Evolutionary conservation across 2,113 vertebrate genomes (phyloP), one percentile per base, ranked within the genome.

Genomic region (Echinops telfairi): DNA sequence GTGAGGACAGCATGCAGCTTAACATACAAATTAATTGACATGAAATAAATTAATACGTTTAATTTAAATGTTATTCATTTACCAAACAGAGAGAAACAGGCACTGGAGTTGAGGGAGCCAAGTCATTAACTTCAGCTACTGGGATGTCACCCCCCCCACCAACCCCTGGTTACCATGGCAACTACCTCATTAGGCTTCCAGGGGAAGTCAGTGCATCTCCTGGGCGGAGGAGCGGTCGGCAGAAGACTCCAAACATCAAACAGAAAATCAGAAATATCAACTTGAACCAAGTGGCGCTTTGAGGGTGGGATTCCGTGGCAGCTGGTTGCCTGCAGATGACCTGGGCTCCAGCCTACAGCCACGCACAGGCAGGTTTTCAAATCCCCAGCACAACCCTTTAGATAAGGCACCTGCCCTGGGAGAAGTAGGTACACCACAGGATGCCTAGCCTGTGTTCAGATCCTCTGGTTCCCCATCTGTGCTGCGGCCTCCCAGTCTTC

Each of bases 41-140:
- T 62, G 92, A 97, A 98, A 97, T 96, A 97, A 97, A 97, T 96
- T 97, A 94, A 95, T 97, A 97, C 86, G 88, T 98, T 98, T 96
- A 70, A 97, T 97, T 98, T 97, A 97, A 98, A 97, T 94, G 97
- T 96, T 96, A 97, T 97, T 98, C 97, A 97, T 97, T 97, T 97
- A 97, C 95, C 95, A 95, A 96, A 96, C 96, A 97, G 92, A 95
- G 71, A 36, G 92, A 31, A 97, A 92, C 40, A 95, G 96, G 95
- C 90, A 23, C 81, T 64, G 38, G 36, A 92, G 96, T 96, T 97
- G 93, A 92, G 94, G 95, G 82, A 97, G 92, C 90, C 90, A 77
- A 3, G 38, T 95, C 83, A 60, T 36, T 91, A 96, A 83, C 95
- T 97, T 92, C 94, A 88, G 83, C 93, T 88, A 95, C 38, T 91